Evolutionary conservation across 2,888 invertebrate species (phyloP).

Genomic region (Drosophila borealis): DNA sequence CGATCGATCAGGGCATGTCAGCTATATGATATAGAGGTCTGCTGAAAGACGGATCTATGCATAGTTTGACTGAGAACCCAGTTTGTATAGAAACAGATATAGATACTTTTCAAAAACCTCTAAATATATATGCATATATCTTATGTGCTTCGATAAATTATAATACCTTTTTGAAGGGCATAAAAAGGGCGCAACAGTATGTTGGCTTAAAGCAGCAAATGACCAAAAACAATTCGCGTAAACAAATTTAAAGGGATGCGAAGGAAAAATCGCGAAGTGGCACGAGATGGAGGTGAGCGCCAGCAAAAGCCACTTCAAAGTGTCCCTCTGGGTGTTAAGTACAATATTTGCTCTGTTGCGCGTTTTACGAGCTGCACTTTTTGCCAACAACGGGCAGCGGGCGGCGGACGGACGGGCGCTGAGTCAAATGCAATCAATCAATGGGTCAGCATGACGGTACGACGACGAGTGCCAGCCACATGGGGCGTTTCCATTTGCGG

Average conservation of each 20-base stretch:
- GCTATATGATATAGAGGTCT: too few species aligned
- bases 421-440: constrained; percentile 78
- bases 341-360: constrained; percentile 78
- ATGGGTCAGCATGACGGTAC: constrained; percentile 71
- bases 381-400: not conserved
- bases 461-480: constrained; percentile 70
- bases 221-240: constrained; percentile 62
- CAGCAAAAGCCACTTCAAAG: constrained; percentile 44
- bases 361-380: constrained; percentile 66
- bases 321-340: constrained; percentile 79
- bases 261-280: not conserved
- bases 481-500: constrained; percentile 79
- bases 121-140: too few species aligned
- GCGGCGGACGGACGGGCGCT: constrained; percentile 15
- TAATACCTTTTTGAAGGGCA: not conserved
- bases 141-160: too few species aligned
- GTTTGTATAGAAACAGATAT: too few species aligned
- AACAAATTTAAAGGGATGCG: constrained; percentile 64
- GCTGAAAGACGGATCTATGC: too few species aligned
- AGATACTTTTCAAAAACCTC: too few species aligned
- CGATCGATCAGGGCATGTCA: too few species aligned
- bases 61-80: too few species aligned
- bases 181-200: constrained; percentile 41
- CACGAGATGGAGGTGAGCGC: not conserved
- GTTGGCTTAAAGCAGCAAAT: constrained; percentile 65